Conservation (phyloP, 2,113 vertebrate genomes). For the Orycteropus afer region DNA sequence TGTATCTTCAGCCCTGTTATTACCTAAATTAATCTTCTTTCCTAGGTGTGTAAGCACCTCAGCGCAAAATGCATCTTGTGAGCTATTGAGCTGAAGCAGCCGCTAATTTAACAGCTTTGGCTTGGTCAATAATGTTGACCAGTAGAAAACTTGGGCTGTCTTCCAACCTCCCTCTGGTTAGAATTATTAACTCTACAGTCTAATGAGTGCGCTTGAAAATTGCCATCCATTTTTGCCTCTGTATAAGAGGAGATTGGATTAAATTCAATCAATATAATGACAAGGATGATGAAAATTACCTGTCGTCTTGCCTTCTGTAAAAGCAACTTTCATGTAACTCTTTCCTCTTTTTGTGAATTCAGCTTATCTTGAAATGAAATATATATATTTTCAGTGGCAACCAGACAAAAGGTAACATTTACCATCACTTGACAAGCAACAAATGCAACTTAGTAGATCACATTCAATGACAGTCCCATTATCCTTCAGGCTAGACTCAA, state of each 20-base stretch:
- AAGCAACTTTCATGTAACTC: neutral
- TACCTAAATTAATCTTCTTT: slow-evolving; percentile 46
- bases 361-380: slow-evolving; percentile 1
- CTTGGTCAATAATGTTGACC: slow-evolving; percentile 60
- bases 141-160: neutral
- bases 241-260: slow-evolving; percentile 37
- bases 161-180: neutral
- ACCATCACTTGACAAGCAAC: neutral
- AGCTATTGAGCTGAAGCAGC: neutral
- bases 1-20: neutral
- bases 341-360: neutral
- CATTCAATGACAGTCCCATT: neutral
- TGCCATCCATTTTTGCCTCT: neutral
- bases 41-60: neutral
- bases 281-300: neutral
- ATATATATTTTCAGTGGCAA: neutral
- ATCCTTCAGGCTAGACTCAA: neutral
- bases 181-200: slow-evolving; percentile 29
- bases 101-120: slow-evolving; percentile 56
- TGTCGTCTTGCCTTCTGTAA: neutral
- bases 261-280: slow-evolving; percentile 38
- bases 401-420: neutral
- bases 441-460: neutral
- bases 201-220: slow-evolving; percentile 41
- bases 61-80: slow-evolving; percentile 34